Conservation (phyloP, 2,888 invertebrate species). For the Serrognathus titanus region DNA sequence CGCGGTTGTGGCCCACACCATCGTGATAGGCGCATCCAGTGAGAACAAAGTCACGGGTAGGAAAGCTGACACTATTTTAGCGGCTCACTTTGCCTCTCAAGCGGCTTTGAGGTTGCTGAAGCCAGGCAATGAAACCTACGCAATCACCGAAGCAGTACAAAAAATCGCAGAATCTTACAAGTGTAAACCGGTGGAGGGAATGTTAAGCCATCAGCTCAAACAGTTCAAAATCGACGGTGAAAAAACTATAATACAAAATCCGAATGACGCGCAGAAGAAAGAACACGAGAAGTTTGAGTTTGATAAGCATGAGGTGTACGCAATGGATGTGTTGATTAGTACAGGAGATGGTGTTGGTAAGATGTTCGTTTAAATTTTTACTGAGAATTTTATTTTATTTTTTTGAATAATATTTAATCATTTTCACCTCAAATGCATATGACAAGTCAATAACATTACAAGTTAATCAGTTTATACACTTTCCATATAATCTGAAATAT, state of each 20-base stretch:
- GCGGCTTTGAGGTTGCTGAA: conserved; percentile 90
- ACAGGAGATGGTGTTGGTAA: conserved; percentile 87
- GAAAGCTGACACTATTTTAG: conserved; percentile 91
- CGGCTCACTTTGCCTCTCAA: conserved; percentile 94
- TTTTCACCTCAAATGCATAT: too few relatives aligned
- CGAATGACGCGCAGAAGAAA: conserved; percentile 92
- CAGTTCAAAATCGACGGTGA: conserved; percentile 97
- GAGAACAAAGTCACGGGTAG: conserved; percentile 77
- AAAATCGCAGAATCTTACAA: conserved; percentile 90
- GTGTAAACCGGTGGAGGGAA: conserved; percentile 93
- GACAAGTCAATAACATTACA: too few relatives aligned
- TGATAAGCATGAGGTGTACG: conserved; percentile 96
- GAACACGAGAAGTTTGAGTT: conserved; percentile 96
- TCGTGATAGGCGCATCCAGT: conserved; percentile 77
- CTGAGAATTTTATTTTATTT: conserved; percentile 6
- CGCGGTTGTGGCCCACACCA: conserved; percentile 95
- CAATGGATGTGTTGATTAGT: conserved; percentile 95
- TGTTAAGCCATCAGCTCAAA: conserved; percentile 93
- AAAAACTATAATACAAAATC: conserved; percentile 96
- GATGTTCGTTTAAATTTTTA: too few relatives aligned
- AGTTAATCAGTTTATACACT: too few relatives aligned
- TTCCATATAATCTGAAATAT: too few relatives aligned
- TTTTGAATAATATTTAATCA: too few relatives aligned
- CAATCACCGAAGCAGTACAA: conserved; percentile 87
- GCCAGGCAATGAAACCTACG: conserved; percentile 87